phyloP scores from a whole-genome alignment of 1,140 invertebrate species.

The Drosophila pseudoananassae region DNA sequence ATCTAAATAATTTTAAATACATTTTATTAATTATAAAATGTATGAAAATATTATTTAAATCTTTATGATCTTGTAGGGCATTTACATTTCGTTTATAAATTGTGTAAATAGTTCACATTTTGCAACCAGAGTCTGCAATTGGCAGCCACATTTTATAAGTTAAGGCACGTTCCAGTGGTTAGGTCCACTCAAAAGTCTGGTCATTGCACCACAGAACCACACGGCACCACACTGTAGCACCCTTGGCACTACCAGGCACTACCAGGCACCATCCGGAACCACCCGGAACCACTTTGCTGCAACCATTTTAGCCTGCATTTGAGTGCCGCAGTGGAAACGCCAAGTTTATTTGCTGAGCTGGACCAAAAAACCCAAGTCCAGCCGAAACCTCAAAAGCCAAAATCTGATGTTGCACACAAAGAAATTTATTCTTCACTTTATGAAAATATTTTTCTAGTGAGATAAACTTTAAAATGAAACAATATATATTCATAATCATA shows the following conservation, averaged over 20 bases:
- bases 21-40: not conserved
- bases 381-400: slow-evolving; percentile 9
- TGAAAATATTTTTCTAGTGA: no score
- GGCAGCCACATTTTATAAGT: slow-evolving; percentile 75
- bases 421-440: not conserved
- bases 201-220: slow-evolving; percentile 1
- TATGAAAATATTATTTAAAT: not conserved
- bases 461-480: no score
- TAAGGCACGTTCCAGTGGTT: slow-evolving; percentile 77
- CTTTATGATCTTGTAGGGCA: slow-evolving; percentile 4
- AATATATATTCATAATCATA: no score
- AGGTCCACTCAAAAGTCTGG: slow-evolving; percentile 39
- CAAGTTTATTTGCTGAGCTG: slow-evolving; percentile 71
- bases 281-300: not conserved
- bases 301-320: slow-evolving; percentile 45
- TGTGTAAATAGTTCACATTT: not conserved
- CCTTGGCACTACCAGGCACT: not conserved
- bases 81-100: slow-evolving; percentile 9
- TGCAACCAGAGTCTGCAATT: slow-evolving; percentile 39
- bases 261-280: not conserved
- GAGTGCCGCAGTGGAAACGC: slow-evolving; percentile 71
- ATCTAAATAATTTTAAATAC: not conserved
- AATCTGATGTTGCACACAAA: not conserved
- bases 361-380: slow-evolving; percentile 33
- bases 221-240: not conserved